Evolutionary conservation across 2,113 vertebrate genomes (phyloP).

Genomic region (Elanoides forficatus): DNA sequence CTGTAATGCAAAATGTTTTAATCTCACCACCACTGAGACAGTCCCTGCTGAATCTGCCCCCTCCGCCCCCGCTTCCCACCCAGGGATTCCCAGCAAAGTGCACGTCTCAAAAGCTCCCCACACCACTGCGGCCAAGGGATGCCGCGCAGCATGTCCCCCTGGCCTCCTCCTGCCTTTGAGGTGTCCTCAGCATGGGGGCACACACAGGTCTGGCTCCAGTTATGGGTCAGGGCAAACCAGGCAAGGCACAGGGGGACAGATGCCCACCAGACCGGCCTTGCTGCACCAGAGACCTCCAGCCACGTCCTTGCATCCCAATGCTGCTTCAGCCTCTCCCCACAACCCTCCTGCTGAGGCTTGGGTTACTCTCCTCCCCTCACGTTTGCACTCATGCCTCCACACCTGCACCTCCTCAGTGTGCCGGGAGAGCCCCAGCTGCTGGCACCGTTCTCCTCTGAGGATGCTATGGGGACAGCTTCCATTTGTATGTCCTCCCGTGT

Average conservation of each 20-base stretch:
- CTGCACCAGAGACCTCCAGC: neutral
- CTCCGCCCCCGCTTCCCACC: neutral
- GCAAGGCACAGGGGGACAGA: neutral
- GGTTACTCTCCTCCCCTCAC: neutral
- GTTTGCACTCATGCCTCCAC: neutral
- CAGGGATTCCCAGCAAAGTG: neutral
- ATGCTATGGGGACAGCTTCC: neutral
- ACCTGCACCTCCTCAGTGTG: neutral
- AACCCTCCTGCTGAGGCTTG: neutral
- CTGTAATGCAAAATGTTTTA: neutral
- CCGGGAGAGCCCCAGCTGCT: neutral
- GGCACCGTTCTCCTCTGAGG: rapidly evolving
- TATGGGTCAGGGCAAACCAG: neutral
- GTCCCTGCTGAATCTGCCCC: neutral
- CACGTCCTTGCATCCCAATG: neutral
- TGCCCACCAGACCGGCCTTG: rapidly evolving
- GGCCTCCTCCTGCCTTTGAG: neutral
- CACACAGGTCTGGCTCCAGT: neutral
- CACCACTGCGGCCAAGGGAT: neutral
- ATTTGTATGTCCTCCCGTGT: rapidly evolving
- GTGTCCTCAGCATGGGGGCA: neutral
- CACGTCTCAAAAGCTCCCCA: rapidly evolving
- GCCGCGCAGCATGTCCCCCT: neutral
- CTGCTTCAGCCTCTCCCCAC: neutral
- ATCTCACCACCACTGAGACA: neutral